A percentile compares a stretch with the other conserved stretches of the same genome.
These are phyloP conservation scores for Ophion ventricosus DNA, from an alignment of 2,888 invertebrate genomes.

Conservation along the genomic window DNA sequence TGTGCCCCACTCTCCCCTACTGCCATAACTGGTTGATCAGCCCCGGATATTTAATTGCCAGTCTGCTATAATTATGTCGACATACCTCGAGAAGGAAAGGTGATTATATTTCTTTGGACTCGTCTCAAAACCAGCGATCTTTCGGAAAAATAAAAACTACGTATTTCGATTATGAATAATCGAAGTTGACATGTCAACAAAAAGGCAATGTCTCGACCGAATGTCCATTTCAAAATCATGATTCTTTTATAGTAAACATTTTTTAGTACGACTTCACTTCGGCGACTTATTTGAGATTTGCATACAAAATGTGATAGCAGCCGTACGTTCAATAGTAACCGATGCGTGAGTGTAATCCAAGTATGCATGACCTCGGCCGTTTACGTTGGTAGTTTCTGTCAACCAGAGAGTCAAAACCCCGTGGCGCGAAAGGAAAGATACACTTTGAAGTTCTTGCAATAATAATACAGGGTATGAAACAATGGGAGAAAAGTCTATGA, in stretches of 20 bases:
- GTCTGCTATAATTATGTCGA: too few relatives aligned
- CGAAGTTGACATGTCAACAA: too few relatives aligned
- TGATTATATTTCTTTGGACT: too few relatives aligned
- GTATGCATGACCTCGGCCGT: background rate
- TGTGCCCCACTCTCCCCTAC: too few relatives aligned
- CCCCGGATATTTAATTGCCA: too few relatives aligned
- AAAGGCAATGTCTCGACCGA: too few relatives aligned
- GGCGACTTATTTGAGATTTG: background rate
- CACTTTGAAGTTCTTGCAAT: background rate
- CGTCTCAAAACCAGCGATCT: too few relatives aligned
- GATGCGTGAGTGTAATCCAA: background rate
- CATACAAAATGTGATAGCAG: background rate
- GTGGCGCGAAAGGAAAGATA: background rate
- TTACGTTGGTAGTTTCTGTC: background rate
- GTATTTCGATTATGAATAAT: too few relatives aligned
- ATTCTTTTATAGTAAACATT: too few relatives aligned
- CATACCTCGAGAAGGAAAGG: too few relatives aligned
- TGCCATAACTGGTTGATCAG: background rate
- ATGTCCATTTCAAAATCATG: too few relatives aligned
- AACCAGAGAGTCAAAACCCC: background rate
- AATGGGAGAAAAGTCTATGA: background rate
- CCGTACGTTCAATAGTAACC: background rate
- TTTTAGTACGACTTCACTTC: background rate
- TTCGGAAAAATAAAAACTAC: too few relatives aligned
- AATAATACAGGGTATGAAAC: slow-evolving; percentile 5